These are phyloP conservation scores for Aphelenchoides besseyi DNA, from an alignment of 1,140 invertebrate genomes.

Conservation along the genomic window DNA sequence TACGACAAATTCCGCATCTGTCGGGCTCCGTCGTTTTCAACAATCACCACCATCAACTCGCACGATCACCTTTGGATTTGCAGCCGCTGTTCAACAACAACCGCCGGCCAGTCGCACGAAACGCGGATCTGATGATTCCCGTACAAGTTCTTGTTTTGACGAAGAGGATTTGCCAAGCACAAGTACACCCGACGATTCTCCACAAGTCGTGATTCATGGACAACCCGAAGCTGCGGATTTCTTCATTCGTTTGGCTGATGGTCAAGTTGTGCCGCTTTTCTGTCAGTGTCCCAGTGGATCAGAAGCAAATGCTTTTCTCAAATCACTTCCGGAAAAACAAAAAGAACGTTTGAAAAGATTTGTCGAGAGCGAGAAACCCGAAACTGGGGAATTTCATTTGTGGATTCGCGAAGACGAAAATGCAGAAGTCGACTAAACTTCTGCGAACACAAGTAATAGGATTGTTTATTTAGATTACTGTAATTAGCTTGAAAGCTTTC, in stretches of 20 bases:
- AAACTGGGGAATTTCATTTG: conserved; percentile 40
- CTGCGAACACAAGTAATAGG: conserved; percentile 4
- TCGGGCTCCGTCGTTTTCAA: not conserved
- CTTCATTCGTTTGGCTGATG: conserved; percentile 30
- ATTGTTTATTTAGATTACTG: conserved; percentile 40
- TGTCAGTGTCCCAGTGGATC: conserved; percentile 28
- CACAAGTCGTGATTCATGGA: not conserved
- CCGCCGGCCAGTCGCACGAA: not conserved
- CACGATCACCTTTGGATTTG: not conserved
- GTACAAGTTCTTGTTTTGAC: not conserved
- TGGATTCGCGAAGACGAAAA: conserved; percentile 37
- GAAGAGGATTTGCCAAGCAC: conserved; percentile 9
- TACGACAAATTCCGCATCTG: not conserved
- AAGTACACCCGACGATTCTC: not conserved
- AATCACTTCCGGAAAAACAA: conserved; percentile 34
- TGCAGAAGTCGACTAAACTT: conserved; percentile 22
- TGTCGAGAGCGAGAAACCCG: conserved; percentile 39
- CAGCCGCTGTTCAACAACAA: not conserved
- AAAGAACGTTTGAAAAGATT: conserved; percentile 34
- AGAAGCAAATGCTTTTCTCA: conserved; percentile 41
- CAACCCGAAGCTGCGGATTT: conserved; percentile 18
- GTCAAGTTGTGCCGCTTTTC: conserved; percentile 21
- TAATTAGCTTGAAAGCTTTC: conserved; percentile 46
- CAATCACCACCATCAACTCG: not conserved
- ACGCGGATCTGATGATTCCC: not conserved